Evolutionary conservation across 2,888 invertebrate species (phyloP), one percentile per base, ranked within the genome.

Genomic region (Cynaeus angustus): DNA sequence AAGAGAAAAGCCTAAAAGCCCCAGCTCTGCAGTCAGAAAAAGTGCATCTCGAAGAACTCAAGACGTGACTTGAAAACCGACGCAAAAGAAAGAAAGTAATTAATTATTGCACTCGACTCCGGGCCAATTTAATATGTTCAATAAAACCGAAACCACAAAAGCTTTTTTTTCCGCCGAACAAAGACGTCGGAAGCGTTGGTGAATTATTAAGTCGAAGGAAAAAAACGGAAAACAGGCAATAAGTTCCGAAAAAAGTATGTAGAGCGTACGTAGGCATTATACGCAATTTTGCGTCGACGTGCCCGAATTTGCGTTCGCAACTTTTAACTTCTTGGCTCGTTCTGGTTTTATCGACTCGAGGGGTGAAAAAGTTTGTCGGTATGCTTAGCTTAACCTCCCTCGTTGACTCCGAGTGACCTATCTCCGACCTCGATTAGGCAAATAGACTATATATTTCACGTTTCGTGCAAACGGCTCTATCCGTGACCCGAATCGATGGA

Each of bases 371-470:
- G 56, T 56, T 56, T 56, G 21, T 7, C 56, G 56, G 21, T 21
- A 4, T 21, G 21, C 21, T 21, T 21, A 28, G 28, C 50, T 50
- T 56, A 56, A 43, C 56, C 56, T 56, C 43, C 26, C 43, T 21
- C 12, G 55, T 55, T 55, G 55, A 55, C 55, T 55, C 38, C 13
- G 33, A 55, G 53, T 55, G 53, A 55, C 53, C 53, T 55, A 55
- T 55, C 56, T 56, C 10, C 56, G 56, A 56, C 56, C 56, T 59
- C 59, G 59, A 59, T 59, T 59, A 59, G 59, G 59, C 59, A 59
- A 59, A 59, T 59, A 59, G 59, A 26, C 59, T 28, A 59, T 46
- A 46, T 59, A 59, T 59, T 59, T 59, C 26, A 30, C 43, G 45
- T 59, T 59, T 59, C 56, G 56, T 56, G 56, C 43, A 43, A 56